A percentile compares a stretch with the other conserved stretches of the same genome.
Conservation (phyloP, 2,888 invertebrate species). For the Scaptomyza reducta region DNA sequence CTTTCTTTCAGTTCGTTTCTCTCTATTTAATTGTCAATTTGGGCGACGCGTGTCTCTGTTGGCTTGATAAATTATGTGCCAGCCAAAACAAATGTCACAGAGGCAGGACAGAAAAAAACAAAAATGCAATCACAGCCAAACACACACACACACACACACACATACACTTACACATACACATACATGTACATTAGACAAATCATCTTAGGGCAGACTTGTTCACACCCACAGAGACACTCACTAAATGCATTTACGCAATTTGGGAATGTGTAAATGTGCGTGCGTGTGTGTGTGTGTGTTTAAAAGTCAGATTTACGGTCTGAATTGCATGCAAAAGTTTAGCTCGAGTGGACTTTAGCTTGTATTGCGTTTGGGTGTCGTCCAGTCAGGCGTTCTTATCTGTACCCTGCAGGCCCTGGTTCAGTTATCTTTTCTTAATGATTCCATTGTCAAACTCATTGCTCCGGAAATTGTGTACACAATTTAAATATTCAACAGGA, state of each 20-base stretch:
- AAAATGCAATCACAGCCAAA: conserved; percentile 57
- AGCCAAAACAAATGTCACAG: conserved; percentile 57
- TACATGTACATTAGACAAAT: conserved; percentile 23
- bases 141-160: conserved; percentile 8
- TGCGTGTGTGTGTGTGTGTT: not conserved
- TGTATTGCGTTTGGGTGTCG: conserved; percentile 30
- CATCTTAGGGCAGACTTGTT: conserved; percentile 19
- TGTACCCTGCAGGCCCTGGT: conserved; percentile 38
- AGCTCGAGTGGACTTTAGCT: conserved; percentile 20
- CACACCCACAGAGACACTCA: conserved; percentile 9
- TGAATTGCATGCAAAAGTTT: conserved; percentile 43
- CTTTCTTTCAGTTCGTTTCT: conserved; percentile 23
- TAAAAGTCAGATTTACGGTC: conserved; percentile 28
- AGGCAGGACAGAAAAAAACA: conserved; percentile 35
- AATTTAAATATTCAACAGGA: conserved; percentile 79
- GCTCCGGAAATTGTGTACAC: conserved; percentile 76
- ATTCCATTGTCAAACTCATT: conserved; percentile 75
- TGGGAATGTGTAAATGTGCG: not conserved
- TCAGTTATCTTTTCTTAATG: conserved; percentile 72
- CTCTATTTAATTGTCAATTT: conserved; percentile 76
- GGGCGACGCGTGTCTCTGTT: conserved; percentile 59
- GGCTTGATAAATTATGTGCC: conserved; percentile 66
- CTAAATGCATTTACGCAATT: conserved; percentile 39
- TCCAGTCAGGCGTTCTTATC: conserved; percentile 65
- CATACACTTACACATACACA: conserved; percentile 11